phyloP scores from a whole-genome alignment of 2,113 vertebrate genomes.

The Eulemur rufifrons region DNA sequence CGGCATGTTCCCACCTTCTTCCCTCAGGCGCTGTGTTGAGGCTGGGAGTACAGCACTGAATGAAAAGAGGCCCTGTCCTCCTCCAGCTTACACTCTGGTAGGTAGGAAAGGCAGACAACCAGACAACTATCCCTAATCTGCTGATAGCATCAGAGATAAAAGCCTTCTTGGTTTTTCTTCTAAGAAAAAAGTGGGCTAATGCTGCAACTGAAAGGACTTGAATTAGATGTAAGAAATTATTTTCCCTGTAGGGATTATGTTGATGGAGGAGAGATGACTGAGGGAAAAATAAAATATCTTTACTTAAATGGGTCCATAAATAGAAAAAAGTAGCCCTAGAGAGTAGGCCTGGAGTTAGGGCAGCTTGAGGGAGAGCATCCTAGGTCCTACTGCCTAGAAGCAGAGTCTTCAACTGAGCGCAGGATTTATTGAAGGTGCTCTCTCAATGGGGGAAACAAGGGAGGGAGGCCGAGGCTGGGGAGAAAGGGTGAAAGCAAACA shows the following conservation, averaged over 20 bases:
- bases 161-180: neutral
- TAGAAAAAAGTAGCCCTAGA: neutral
- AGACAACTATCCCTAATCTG: neutral
- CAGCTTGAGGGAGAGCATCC: neutral
- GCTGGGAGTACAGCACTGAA: neutral
- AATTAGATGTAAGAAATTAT: neutral
- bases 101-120: neutral
- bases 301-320: slow-evolving; percentile 21
- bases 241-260: neutral
- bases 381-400: neutral
- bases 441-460: neutral
- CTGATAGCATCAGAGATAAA: neutral
- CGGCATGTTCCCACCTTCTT: neutral
- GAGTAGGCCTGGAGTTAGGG: neutral
- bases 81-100: neutral
- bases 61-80: neutral
- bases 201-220: neutral
- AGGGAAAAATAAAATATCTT: neutral
- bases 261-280: neutral
- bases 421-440: neutral
- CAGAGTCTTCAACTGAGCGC: neutral
- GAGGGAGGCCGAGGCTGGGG: neutral
- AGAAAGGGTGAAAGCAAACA: neutral
- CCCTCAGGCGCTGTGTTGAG: neutral
- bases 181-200: neutral